phyloP scores from a whole-genome alignment of 2,797 vertebrate species.

The Anabacerthia variegaticeps region DNA sequence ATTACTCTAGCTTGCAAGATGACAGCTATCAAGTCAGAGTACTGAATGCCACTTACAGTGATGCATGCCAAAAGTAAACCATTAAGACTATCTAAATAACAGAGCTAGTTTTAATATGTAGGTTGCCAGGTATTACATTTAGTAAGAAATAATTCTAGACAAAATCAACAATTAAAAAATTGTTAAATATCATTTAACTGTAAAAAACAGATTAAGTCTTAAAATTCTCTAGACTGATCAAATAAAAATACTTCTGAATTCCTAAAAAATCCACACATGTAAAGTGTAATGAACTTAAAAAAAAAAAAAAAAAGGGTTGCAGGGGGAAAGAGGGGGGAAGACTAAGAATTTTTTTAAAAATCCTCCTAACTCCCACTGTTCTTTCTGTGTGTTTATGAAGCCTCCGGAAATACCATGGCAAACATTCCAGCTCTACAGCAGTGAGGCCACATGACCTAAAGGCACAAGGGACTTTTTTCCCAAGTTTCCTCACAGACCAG shows the following conservation, averaged over 20 bases:
- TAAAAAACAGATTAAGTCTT: background rate
- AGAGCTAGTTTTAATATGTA: background rate
- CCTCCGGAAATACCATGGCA: slow-evolving; percentile 86
- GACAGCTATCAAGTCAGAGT: slow-evolving; percentile 73
- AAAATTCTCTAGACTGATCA: background rate
- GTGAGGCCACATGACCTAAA: slow-evolving; percentile 74
- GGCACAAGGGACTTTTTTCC: slow-evolving; percentile 61
- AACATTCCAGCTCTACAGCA: slow-evolving; percentile 79
- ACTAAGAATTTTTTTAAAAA: background rate
- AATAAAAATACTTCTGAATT: background rate
- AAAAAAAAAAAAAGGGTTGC: too few species aligned
- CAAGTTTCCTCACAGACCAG: background rate
- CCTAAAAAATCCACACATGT: background rate
- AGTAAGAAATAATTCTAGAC: background rate
- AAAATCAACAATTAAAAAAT: background rate
- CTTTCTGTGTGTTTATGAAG: slow-evolving; percentile 76
- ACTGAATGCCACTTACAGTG: slow-evolving; percentile 43
- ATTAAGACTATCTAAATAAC: background rate
- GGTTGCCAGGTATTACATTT: background rate
- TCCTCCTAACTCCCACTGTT: background rate
- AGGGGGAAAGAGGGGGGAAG: fast-evolving
- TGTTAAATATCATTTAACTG: background rate
- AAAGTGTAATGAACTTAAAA: background rate
- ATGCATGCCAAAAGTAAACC: slow-evolving; percentile 54
- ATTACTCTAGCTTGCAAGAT: slow-evolving; percentile 52